A percentile compares a stretch with the other conserved stretches of the same genome.
phyloP scores from a whole-genome alignment of 2,888 invertebrate genomes.

The Megastigmus dorsalis region DNA sequence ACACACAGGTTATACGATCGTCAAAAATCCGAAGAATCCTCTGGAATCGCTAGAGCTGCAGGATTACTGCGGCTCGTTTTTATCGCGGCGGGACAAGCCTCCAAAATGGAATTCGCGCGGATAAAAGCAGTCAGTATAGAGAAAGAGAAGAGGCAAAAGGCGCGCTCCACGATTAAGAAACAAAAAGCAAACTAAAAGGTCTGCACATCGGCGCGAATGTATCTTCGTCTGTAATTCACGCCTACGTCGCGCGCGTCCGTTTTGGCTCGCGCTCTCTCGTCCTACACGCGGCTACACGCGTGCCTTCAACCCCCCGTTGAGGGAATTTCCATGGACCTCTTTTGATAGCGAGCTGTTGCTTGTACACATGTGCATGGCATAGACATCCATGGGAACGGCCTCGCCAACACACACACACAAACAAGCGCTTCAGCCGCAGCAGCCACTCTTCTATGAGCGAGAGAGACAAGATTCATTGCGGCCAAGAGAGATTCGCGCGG shows the following conservation, averaged over 20 bases:
- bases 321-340: slow-evolving; percentile 67
- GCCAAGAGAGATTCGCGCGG: background rate
- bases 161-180: no score
- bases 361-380: slow-evolving; percentile 15
- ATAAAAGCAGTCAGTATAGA: background rate
- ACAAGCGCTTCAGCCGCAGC: no score
- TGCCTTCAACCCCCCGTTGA: slow-evolving; percentile 64
- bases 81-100: slow-evolving; percentile 13
- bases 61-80: slow-evolving; percentile 15
- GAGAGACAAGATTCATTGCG: slow-evolving; percentile 34
- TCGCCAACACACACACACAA: slow-evolving; percentile 20
- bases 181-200: background rate
- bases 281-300: slow-evolving; percentile 66
- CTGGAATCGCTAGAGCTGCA: slow-evolving; percentile 10
- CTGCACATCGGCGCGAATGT: slow-evolving; percentile 61
- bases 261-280: slow-evolving; percentile 61
- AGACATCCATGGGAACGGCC: slow-evolving; percentile 62
- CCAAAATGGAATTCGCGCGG: slow-evolving; percentile 6
- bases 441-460: background rate
- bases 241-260: slow-evolving; percentile 65
- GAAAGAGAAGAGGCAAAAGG: background rate
- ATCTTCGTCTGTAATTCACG: slow-evolving; percentile 69
- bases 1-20: no score
- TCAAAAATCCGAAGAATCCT: slow-evolving; percentile 3
- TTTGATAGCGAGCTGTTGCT: no score